phyloP scores from a whole-genome alignment of 2,797 vertebrate species.

The Halcyon smyrnensis region DNA sequence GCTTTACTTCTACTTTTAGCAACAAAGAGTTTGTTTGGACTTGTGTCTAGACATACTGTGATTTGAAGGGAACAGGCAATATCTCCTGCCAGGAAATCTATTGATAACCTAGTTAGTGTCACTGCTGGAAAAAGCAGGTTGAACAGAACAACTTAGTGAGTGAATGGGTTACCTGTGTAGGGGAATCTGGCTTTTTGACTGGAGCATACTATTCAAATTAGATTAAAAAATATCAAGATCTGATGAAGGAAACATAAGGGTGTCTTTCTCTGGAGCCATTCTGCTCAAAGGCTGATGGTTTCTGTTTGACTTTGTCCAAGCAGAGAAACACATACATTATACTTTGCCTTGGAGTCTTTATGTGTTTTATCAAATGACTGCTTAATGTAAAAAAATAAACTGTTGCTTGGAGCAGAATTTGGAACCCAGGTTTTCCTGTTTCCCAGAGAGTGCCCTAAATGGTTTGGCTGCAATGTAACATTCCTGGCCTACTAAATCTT shows the following conservation, averaged over 20 bases:
- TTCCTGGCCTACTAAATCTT: not conserved
- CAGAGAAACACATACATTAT: not conserved
- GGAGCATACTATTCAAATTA: not conserved
- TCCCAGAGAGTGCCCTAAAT: not conserved
- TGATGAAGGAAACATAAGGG: not conserved
- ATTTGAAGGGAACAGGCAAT: constrained; percentile 58
- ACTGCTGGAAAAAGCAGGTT: not conserved
- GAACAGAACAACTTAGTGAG: not conserved
- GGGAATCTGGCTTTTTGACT: not conserved
- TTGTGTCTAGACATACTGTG: constrained; percentile 60
- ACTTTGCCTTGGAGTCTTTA: not conserved
- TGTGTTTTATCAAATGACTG: not conserved
- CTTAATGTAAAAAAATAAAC: not conserved
- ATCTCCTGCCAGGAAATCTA: constrained; percentile 15
- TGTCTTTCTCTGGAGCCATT: not conserved
- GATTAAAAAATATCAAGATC: not conserved
- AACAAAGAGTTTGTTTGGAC: constrained; percentile 48
- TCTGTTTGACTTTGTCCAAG: not conserved
- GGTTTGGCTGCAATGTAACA: constrained; percentile 12
- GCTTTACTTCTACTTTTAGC: constrained; percentile 55
- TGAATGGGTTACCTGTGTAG: not conserved
- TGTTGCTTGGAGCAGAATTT: not conserved
- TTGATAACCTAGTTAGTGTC: not conserved
- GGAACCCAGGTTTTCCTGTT: constrained; percentile 3
- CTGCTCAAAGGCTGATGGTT: not conserved